Base-by-base conservation (phyloP, 2,888 invertebrate genomes). In the Fabriciana adippe region DNA sequence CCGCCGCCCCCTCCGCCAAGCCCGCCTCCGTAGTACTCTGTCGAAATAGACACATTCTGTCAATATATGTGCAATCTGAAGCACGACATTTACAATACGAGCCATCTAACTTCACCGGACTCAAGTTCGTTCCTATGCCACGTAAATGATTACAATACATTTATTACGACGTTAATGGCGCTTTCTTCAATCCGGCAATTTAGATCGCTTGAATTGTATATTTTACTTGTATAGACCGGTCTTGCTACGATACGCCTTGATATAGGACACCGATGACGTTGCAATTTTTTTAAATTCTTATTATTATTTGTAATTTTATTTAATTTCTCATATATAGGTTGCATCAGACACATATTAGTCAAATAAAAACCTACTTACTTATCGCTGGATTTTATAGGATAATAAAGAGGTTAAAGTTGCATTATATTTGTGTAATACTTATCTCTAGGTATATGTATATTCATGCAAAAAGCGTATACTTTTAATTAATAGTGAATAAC, bases 1-100 rank as follows among this genome's bases (percentile, higher is more conserved):
- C 79, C 78, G 75, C 72, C 78, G 71, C 86, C 84, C 79, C 86
- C 85, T 78, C 89, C 89, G 80, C 90, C 89, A 88, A 86, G 88
- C 75, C 92, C 92, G 85, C 91, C 86, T 88, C 92, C 92, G 89
- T 91, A 92, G 89, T 92, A 92, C 73, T 92, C 92, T 92, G 90
- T 66, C 51, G 67, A 72, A 51, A 70, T 74, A 18, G 18, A 61
- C 66, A 73, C 74, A 76, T 11, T 74, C 62, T 47, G 45, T 26
- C 45, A 64, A 56, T 47, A 61, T 45, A 47, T 11, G 26, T 26
- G 11, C 35, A 41, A 41, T 41, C 11, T 41, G 2, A 41, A 41
- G 35, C 35, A 41, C 8, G 35, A 41, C 35, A 41, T 41, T 41
- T 11, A 41, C 11, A 41, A 41, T 11, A 41, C 35, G 2, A 8